phyloP scores from a whole-genome alignment of 2,888 invertebrate species.

The Drosophila mimica region DNA sequence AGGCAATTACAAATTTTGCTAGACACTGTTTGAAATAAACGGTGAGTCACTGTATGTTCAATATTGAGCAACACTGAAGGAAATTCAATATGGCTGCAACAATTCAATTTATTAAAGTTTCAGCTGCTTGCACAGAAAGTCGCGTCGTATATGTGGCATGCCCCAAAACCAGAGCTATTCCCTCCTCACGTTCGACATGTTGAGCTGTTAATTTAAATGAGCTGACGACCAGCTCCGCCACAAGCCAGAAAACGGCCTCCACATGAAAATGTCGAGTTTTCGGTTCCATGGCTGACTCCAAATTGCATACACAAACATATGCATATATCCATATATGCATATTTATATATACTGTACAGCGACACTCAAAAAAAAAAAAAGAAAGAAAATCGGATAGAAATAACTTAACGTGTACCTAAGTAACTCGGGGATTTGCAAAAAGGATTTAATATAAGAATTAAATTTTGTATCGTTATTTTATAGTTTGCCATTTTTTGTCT shows the following conservation, averaged over 20 bases:
- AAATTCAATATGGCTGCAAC: constrained; percentile 18
- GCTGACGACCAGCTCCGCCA: constrained; percentile 23
- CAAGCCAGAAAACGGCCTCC: constrained; percentile 35
- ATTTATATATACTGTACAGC: background rate
- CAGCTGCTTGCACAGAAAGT: constrained; percentile 5
- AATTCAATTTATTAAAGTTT: constrained; percentile 32
- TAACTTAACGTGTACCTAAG: background rate
- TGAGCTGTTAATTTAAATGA: constrained; percentile 55
- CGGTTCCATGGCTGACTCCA: constrained; percentile 13
- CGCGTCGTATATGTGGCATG: constrained; percentile 13
- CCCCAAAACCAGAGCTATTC: background rate
- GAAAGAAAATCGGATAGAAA: background rate
- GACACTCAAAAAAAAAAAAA: background rate
- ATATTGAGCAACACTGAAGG: no score
- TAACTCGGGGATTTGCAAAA: background rate
- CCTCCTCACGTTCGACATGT: background rate
- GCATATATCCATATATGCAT: background rate
- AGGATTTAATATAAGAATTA: background rate
- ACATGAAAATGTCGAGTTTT: constrained; percentile 25
- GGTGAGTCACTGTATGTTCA: no score
- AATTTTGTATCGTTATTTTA: no score
- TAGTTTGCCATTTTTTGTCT: background rate
- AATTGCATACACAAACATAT: constrained; percentile 1
- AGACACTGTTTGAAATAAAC: no score
- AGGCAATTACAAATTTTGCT: no score